Evolutionary conservation across 2,797 vertebrate species (phyloP), one percentile per base, ranked within the genome.

Genomic region (Sphenodon punctatus): DNA sequence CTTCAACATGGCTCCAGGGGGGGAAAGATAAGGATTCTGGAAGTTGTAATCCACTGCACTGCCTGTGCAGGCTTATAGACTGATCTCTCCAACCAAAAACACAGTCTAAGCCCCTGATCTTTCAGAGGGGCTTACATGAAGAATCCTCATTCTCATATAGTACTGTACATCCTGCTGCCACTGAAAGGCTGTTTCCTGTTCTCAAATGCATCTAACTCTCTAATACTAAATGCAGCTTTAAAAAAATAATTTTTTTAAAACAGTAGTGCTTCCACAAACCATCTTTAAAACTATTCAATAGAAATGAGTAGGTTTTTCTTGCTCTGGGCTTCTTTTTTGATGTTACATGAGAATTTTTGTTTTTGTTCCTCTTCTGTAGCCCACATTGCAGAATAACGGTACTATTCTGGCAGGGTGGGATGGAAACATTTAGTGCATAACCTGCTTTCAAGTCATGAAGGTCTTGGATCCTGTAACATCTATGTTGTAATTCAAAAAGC

Each of bases 391-490:
- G 1, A 5, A 25, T 53, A 70, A n/a, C n/a, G 58, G 55, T 20
- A 58, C 7, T 32, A 22, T 58, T 58, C 55, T 67, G 70, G 67
- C 78, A 87, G 59, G 30, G 82, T 75, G 73, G 87, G 25, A 83
- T 79, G 63, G 84, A 85, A 92, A 88, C 70, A 45, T 75, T 75
- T 85, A 46, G 86, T 87, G 88, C 66, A 20, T 63, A 85, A 63
- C 17, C 41, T 75, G 61, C 72, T 68, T 36, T 49, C 71, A 89
- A 78, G 77, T 69, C 83, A 51, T 20, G 63, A 45, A 78, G 13
- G 49, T n/a, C 38, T 92, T 85, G 87, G 75, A 83, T 90, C 45
- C 42, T 67, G n/a, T 38, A 67, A 80, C 27, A 86, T 79, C 80
- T 70, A 77, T 30, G 73, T 65, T 75, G 30, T 69, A 51, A 39